Evolutionary conservation across 2,797 vertebrate genomes (phyloP).

Genomic region (Oreortyx pictus): DNA sequence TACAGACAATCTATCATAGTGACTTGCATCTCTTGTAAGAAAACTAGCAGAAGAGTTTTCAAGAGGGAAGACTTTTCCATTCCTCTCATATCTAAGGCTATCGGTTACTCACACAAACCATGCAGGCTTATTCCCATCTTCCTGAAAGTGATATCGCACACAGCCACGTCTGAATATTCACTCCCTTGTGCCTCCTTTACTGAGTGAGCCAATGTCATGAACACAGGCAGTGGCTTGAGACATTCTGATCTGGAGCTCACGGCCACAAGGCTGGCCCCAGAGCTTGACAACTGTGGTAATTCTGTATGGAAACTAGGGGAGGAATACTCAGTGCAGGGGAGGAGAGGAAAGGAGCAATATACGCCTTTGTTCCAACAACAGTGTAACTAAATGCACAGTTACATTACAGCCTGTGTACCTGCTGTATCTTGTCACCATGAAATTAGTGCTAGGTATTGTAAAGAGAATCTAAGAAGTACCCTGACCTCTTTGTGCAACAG

Average conservation of each 20-base stretch:
- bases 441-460: not conserved
- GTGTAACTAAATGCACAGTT: not conserved
- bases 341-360: not conserved
- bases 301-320: not conserved
- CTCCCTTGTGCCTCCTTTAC: not conserved
- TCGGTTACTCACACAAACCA: not conserved
- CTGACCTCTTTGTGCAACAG: not conserved
- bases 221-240: not conserved
- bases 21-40: not conserved
- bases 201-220: not conserved
- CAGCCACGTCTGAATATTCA: not conserved
- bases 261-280: not conserved
- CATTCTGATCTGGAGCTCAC: not conserved
- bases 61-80: not conserved
- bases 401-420: not conserved
- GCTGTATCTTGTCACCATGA: not conserved
- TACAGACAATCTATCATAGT: not conserved
- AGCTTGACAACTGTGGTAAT: not conserved
- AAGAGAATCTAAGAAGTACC: not conserved
- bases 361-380: not conserved
- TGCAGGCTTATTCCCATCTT: not conserved
- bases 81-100: not conserved
- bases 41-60: not conserved
- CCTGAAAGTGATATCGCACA: not conserved
- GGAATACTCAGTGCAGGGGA: not conserved